Base-by-base conservation (phyloP, 2,888 invertebrate species). In the Platycheirus rosarum region DNA sequence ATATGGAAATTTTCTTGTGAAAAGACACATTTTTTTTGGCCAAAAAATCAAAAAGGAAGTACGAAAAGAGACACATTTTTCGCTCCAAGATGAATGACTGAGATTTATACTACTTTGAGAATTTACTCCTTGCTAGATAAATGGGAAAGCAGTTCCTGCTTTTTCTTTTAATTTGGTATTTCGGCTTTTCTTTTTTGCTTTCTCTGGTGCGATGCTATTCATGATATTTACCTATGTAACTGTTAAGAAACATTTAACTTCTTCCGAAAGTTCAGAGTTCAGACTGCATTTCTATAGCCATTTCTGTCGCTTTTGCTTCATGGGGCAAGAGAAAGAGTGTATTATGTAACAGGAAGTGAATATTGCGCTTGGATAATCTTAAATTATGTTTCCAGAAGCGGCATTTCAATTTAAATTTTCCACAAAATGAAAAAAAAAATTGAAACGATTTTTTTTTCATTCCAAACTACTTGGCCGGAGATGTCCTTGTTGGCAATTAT, bases 51-150 rank as follows among this genome's bases (percentile, higher is more conserved):
- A 40, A 11, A 16, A 62, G n/a, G 40, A 73, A 32, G 29, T 8
- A 32, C 5, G 8, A 8, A 63, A 57, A 76, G 65, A 49, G 75
- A 70, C 70, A 70, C 65, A 75, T 80, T 75, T 70, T 75, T 65
- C 75, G 69, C 75, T 65, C 65, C 75, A 75, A 80, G 75, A 80
- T 80, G 70, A 75, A 80, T 70, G 70, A 80, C 75, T 75, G 70
- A 80, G 80, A 80, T 80, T 80, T 80, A 80, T 80, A 70, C 65
- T 48, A 32, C 74, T 79, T 65, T 70, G 51, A 75, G 60, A 65
- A 65, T 70, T 70, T 42, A 18, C 46, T 20, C 29, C 44, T 26
- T 49, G 37, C 51, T 65, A 65, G 70, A 75, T 75, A 75, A 69
- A 80, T 62, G 60, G 70, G 60, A 65, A 75, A 70, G 57, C 57